phyloP scores from a whole-genome alignment of 2,797 vertebrate species.

The Florisuga fusca region DNA sequence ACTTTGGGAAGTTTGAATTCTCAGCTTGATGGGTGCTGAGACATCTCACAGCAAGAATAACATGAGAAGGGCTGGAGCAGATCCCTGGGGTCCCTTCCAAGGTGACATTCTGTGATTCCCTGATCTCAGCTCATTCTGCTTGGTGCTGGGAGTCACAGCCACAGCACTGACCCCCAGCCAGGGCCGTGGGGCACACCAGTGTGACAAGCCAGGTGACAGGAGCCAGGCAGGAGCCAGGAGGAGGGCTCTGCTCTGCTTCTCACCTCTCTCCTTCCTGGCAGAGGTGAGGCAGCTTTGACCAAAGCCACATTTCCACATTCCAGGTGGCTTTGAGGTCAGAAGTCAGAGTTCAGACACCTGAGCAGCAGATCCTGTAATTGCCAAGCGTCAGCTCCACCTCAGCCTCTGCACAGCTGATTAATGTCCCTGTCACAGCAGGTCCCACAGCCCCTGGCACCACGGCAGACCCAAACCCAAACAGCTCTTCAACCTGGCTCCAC shows the following conservation, averaged over 20 bases:
- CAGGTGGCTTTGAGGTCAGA: not conserved
- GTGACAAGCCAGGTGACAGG: not conserved
- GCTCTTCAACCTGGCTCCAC: not conserved
- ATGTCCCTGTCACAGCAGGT: rapidly evolving
- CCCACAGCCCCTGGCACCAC: not conserved
- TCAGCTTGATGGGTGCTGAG: too few relatives aligned
- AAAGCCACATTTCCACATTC: not conserved
- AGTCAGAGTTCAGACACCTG: rapidly evolving
- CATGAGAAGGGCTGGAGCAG: too few relatives aligned
- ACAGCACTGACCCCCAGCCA: rapidly evolving
- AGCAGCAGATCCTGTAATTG: not conserved
- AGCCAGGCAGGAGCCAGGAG: rapidly evolving
- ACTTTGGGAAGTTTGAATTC: too few relatives aligned
- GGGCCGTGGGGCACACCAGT: rapidly evolving
- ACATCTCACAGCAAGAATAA: too few relatives aligned
- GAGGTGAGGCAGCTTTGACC: not conserved
- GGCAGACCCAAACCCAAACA: not conserved
- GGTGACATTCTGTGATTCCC: too few relatives aligned
- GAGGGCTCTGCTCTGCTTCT: not conserved
- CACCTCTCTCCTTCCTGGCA: not conserved
- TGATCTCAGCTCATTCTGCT: not conserved
- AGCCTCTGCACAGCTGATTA: not conserved
- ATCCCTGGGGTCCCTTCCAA: too few relatives aligned
- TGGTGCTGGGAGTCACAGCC: too few relatives aligned
- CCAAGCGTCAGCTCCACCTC: not conserved